Percentiles rank a stretch among this genome's conserved stretches.
Conservation (phyloP, 2,888 invertebrate species). For the Cosmia pyralina region DNA sequence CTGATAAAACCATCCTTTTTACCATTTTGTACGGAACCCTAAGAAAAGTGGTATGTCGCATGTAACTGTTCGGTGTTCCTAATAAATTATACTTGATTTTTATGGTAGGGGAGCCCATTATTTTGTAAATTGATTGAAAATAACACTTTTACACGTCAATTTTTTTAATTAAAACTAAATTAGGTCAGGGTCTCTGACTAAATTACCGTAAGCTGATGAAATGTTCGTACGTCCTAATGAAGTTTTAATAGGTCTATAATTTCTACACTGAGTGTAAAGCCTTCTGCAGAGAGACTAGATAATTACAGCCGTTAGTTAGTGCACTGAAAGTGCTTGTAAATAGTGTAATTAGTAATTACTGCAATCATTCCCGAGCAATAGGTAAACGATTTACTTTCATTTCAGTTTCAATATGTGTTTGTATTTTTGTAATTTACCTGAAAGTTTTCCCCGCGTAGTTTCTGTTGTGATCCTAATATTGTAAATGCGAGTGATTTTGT, state of each 20-base stretch:
- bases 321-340: conserved; percentile 39
- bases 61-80: too few species aligned
- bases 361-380: conserved; percentile 20
- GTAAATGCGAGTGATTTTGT: too few species aligned
- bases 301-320: conserved; percentile 23
- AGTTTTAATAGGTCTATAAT: neutral
- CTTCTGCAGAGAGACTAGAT: neutral
- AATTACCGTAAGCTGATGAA: neutral
- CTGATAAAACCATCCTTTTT: too few species aligned
- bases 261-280: neutral
- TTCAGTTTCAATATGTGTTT: conserved; percentile 22
- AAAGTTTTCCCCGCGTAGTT: neutral
- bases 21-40: too few species aligned
- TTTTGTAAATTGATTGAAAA: too few species aligned
- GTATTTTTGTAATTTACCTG: conserved; percentile 6
- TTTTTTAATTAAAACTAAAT: too few species aligned
- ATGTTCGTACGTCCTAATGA: neutral
- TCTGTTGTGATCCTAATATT: too few species aligned
- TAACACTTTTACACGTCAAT: too few species aligned
- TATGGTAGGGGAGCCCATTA: too few species aligned
- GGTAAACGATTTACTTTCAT: conserved; percentile 49
- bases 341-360: conserved; percentile 47
- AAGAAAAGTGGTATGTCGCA: too few species aligned
- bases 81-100: too few species aligned
- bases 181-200: too few species aligned